Evolutionary conservation across 1,140 invertebrate genomes (phyloP).

Genomic region (Drosophila jambulina): DNA sequence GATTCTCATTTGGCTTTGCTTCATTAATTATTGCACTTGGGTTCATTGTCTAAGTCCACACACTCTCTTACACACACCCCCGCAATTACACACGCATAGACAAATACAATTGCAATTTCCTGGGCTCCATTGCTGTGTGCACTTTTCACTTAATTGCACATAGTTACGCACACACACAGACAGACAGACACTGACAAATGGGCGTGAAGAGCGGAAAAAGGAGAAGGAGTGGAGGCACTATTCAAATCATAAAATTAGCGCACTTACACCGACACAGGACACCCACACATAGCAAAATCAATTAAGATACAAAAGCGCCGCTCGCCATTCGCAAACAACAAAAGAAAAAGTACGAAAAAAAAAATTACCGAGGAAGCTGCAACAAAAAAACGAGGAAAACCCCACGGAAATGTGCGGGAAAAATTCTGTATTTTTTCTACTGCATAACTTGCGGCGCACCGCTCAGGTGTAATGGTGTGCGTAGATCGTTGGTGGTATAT

Average conservation of each 20-base stretch:
- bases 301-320: constrained; percentile 74
- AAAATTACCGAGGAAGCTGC: constrained; percentile 10
- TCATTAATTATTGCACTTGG: constrained; percentile 54
- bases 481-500: constrained; percentile 10
- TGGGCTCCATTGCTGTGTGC: constrained; percentile 62
- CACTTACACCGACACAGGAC: constrained; percentile 52
- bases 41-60: constrained; percentile 44
- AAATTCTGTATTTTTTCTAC: constrained; percentile 47
- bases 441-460: constrained; percentile 78
- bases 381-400: constrained; percentile 3
- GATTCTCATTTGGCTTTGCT: constrained; percentile 26
- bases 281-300: constrained; percentile 55
- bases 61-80: neutral
- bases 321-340: constrained; percentile 51
- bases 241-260: constrained; percentile 78
- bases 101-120: constrained; percentile 72
- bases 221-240: constrained; percentile 28
- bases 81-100: constrained; percentile 13
- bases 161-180: constrained; percentile 28
- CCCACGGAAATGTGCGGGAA: constrained; percentile 29
- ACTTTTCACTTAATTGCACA: constrained; percentile 80
- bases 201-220: constrained; percentile 3
- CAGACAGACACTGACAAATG: constrained; percentile 9
- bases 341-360: constrained; percentile 38
- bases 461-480: constrained; percentile 50